Evolutionary conservation across 2,888 invertebrate genomes (phyloP).

Genomic region (Tolmerus cingulatus): DNA sequence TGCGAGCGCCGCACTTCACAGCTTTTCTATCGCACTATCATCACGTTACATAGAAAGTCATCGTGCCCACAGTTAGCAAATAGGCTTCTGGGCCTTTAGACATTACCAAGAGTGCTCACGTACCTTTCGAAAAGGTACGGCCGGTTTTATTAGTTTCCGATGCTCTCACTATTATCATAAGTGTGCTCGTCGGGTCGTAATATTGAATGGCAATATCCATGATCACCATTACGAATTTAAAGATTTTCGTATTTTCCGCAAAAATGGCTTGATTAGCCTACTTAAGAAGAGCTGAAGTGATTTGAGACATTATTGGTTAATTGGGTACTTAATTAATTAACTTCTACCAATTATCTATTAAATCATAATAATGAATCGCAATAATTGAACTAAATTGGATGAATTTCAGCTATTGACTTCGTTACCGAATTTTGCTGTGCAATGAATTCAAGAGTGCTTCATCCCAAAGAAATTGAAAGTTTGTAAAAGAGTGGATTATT

Average conservation of each 20-base stretch:
- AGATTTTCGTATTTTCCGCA: neutral
- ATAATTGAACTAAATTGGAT: neutral
- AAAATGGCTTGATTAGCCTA: neutral
- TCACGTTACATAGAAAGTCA: neutral
- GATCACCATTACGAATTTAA: neutral
- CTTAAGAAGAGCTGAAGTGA: neutral
- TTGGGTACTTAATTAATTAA: neutral
- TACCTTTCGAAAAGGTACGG: neutral
- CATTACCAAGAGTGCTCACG: neutral
- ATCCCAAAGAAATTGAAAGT: neutral
- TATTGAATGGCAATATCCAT: neutral
- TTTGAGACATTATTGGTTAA: neutral
- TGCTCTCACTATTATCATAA: neutral
- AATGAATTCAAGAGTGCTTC: neutral
- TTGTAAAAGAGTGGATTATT: slow-evolving; percentile 7
- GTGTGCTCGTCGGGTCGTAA: neutral
- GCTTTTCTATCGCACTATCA: slow-evolving; percentile 1
- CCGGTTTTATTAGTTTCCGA: neutral
- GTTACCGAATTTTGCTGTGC: neutral
- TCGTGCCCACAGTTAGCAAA: neutral
- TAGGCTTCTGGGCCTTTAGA: neutral
- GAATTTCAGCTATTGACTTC: neutral
- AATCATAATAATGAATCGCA: neutral
- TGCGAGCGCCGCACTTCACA: neutral
- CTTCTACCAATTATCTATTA: neutral